Evolutionary conservation across 2,888 invertebrate genomes (phyloP).

Genomic region (Ennomos quercinarius): DNA sequence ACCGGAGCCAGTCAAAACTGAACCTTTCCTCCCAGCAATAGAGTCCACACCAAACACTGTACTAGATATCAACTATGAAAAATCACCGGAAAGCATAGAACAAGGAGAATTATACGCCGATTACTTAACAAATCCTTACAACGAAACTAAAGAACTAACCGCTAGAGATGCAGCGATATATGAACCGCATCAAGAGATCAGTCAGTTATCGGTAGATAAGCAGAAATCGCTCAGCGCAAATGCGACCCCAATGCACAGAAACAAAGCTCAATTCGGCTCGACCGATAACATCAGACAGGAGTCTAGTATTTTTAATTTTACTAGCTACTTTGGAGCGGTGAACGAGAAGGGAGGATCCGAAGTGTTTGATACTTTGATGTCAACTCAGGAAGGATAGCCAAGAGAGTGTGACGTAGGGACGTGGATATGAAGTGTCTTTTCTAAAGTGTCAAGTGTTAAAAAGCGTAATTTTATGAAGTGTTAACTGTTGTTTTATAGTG

Average conservation of each 20-base stretch:
- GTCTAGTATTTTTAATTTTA: conserved; percentile 85
- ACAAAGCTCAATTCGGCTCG: conserved; percentile 75
- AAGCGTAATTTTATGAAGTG: too few species aligned
- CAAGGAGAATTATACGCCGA: conserved; percentile 80
- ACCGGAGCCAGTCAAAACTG: conserved; percentile 40
- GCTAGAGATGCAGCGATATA: conserved; percentile 62
- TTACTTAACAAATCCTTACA: conserved; percentile 85
- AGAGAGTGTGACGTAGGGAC: conserved; percentile 65
- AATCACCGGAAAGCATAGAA: conserved; percentile 44
- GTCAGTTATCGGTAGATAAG: conserved; percentile 44
- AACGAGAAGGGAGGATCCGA: conserved; percentile 86
- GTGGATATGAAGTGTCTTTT: conserved; percentile 59
- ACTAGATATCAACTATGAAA: conserved; percentile 39
- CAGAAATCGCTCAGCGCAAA: conserved; percentile 73
- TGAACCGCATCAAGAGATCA: conserved; percentile 51
- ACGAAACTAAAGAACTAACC: conserved; percentile 62
- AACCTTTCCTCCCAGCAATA: conserved; percentile 39
- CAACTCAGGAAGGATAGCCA: conserved; percentile 75
- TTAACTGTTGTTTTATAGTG: too few species aligned
- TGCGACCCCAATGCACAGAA: conserved; percentile 73
- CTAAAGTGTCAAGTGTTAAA: too few species aligned
- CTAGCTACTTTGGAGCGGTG: conserved; percentile 87
- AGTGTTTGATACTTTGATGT: conserved; percentile 81
- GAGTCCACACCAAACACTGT: conserved; percentile 37
- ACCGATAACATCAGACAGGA: conserved; percentile 73